These are phyloP conservation scores for Hephaestus fuliginosus DNA, from an alignment of 2,797 vertebrate genomes.

Conservation along the genomic window DNA sequence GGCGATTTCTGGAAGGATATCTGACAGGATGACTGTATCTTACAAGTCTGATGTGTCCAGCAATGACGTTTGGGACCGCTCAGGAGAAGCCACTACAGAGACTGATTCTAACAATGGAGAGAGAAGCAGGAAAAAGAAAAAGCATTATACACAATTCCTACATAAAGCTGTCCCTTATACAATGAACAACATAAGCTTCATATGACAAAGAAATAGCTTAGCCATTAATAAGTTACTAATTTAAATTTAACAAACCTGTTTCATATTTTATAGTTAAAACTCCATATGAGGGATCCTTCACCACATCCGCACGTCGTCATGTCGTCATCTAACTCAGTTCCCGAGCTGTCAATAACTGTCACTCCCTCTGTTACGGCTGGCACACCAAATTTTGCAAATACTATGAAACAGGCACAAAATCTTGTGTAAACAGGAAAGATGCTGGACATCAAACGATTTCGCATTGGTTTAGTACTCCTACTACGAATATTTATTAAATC, in stretches of 20 bases:
- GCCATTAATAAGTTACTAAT: no score
- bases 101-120: no score
- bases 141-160: neutral
- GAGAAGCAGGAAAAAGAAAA: no score
- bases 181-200: neutral
- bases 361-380: neutral
- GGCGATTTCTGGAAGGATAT: neutral
- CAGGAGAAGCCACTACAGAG: no score
- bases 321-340: neutral
- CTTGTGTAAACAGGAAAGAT: neutral
- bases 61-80: no score
- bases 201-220: neutral
- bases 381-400: neutral
- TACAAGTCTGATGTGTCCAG: no score
- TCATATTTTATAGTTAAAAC: neutral
- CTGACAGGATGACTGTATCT: neutral
- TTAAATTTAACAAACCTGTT: neutral
- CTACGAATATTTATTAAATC: no score
- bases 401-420: neutral
- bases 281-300: neutral
- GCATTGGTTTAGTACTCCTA: neutral
- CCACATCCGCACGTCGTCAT: neutral
- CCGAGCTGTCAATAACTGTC: neutral
- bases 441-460: neutral
- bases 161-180: neutral